Base-by-base conservation (phyloP, 2,888 invertebrate species). In the Agrochola litura region DNA sequence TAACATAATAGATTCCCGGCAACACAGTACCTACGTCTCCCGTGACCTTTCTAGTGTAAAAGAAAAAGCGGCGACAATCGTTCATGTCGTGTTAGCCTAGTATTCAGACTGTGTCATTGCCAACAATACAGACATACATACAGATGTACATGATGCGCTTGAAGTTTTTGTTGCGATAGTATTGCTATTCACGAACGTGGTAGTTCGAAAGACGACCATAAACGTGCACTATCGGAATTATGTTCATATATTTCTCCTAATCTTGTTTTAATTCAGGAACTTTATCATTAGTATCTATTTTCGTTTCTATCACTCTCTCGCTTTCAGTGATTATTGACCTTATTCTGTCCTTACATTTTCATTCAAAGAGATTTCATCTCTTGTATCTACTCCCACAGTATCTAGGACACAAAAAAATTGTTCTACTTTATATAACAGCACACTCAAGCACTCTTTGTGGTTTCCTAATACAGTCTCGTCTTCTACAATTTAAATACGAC, bases 81-180 rank as follows among this genome's bases (percentile, higher is more conserved):
- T 72, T 79, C 75, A 79, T 76, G 83, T 74, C 72, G 65, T 82
- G 74, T 71, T 85, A 83, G 64, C 84, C 84, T 85, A 68, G 86
- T 85, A 86, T 85, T 77, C 77, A 86, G 85, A 85, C 77, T 83
- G 68, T 85, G 86, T 85, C 86, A 80, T 83, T 86, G 76, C 60
- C 76, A 82, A 84, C 84, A 83, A 83, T 80, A 80, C 77, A 72
- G 65, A 77, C 69, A 58, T 52, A 69, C 43, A 63, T 69, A 68
- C 61, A 73, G 64, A 77, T 63, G 63, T 68, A 72, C 56, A 46
- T 37, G 63, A 76, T 71, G 54, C 30, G n/a, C n/a, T 84, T 60
- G 22, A 12, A 56, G 66, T 84, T 83, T 75, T 82, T 77, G 71
- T 72, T 64, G 41, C 58, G 10, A 43, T 69, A 30, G 37, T 9